These are phyloP conservation scores for Neolamprologus kungweensis DNA, from an alignment of 2,113 vertebrate genomes.

Conservation along the genomic window DNA sequence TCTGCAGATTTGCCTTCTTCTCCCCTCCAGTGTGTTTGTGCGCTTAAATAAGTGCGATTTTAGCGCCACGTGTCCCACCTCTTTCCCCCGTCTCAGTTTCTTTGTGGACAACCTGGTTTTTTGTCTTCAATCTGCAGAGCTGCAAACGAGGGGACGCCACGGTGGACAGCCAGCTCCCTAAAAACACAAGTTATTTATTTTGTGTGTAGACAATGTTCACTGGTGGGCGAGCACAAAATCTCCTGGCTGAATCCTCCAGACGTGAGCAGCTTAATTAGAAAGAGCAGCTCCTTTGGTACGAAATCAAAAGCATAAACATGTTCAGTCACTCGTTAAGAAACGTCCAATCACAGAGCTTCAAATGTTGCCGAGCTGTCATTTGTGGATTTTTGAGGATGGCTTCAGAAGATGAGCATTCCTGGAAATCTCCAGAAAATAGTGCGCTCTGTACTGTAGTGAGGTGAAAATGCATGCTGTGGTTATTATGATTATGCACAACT, in stretches of 20 bases:
- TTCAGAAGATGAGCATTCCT: not conserved
- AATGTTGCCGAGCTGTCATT: not conserved
- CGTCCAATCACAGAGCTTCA: not conserved
- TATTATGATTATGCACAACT: not conserved
- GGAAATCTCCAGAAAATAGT: not conserved
- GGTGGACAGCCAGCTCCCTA: not conserved
- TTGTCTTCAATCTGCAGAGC: not conserved
- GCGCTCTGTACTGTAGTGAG: not conserved
- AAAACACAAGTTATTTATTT: not conserved
- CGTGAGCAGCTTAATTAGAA: not conserved
- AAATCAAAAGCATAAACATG: not conserved
- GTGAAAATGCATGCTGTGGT: not conserved
- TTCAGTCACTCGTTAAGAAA: not conserved
- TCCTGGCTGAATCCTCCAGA: not conserved
- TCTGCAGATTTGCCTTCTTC: not conserved
- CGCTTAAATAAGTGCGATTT: not conserved
- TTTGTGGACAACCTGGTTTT: not conserved
- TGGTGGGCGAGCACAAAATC: not conserved
- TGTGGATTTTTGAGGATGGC: not conserved
- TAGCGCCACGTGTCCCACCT: not conserved
- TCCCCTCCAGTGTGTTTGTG: not conserved
- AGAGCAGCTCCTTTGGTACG: not conserved
- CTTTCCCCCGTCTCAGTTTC: not conserved
- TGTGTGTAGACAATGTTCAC: not conserved
- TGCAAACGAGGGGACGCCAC: fast-evolving